Evolutionary conservation across 2,797 vertebrate genomes (phyloP).

Genomic region (Darevskia nairensis): DNA sequence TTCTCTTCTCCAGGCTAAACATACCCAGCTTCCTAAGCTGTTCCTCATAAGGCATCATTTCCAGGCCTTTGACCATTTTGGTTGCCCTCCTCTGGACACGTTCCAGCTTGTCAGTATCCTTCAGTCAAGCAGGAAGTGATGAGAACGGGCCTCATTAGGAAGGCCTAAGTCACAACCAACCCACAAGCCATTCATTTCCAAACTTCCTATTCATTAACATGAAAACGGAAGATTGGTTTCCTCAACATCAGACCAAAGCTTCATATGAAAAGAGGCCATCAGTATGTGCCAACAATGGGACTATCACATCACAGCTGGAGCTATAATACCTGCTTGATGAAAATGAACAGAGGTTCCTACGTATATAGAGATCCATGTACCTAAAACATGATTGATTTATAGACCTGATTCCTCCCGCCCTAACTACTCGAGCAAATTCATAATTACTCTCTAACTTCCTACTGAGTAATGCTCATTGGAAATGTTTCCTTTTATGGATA

Average conservation of each 20-base stretch:
- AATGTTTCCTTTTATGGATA: neutral
- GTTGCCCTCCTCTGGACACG: too few species aligned
- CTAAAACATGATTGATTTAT: slow-evolving; percentile 14
- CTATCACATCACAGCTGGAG: neutral
- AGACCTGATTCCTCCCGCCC: neutral
- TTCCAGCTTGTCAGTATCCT: too few species aligned
- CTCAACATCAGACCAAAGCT: neutral
- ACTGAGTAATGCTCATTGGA: neutral
- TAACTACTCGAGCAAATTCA: slow-evolving; percentile 11
- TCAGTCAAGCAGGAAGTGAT: neutral
- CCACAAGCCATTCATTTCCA: neutral
- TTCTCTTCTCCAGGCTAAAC: too few species aligned
- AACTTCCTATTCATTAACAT: neutral
- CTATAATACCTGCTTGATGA: neutral
- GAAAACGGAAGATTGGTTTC: neutral
- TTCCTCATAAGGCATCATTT: too few species aligned
- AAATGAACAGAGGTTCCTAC: neutral
- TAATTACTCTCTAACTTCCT: neutral
- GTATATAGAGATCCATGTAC: neutral
- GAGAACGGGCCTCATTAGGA: neutral
- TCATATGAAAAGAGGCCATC: slow-evolving; percentile 1
- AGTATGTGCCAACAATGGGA: neutral
- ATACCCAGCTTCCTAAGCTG: too few species aligned
- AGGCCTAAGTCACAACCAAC: neutral
- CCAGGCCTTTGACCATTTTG: too few species aligned